Base-by-base conservation (phyloP, 2,797 vertebrate genomes). In the Sorex maritimensis region DNA sequence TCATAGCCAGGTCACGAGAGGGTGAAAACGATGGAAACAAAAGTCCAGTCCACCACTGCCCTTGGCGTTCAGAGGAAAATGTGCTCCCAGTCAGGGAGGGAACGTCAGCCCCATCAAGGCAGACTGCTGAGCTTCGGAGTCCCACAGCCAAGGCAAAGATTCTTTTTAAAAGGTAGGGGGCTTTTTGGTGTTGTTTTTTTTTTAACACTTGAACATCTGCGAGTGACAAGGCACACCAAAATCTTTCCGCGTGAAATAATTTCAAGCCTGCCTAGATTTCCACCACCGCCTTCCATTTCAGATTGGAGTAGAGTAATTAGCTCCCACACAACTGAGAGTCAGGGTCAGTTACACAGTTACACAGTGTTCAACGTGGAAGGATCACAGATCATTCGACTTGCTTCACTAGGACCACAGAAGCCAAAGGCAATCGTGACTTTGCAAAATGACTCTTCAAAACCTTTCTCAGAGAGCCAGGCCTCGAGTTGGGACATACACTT, bases 51-150 rank as follows among this genome's bases (percentile, higher is more conserved):
- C 94, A 96, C 86, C 86, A 91, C 69, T 91, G 81, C 73, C 69
- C 90, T 93, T 79, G 74, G 74, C 94, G 82, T n/a, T 84, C 71
- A 95, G 86, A 91, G 90, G 94, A 96, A 95, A 95, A 95, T 67
- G 81, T 83, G 77, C 91, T 75, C 89, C 74, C 38, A 88, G 81
- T 72, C 30, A 67, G 95, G 38, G 55, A 91, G 34, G 55, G 84
- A 83, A 82, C 74, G 86, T 5, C 44, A 95, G 92, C 88, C 80
- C 74, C 86, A 69, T 82, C 87, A 34, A 34, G 73, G 67, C 55
- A 89, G 86, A 88, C 91, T 79, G 67, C 0, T 84, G 71, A 91
- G 74, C 79, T 89, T 96, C 95, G n/a, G 65, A 86, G 61, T 69
- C 77, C 90, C 81, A 24, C 0, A 63, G 69, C 92, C 86, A 52